Percentiles rank a stretch among this genome's conserved stretches.
phyloP scores from a whole-genome alignment of 2,797 vertebrate genomes.

The Catharus ustulatus region DNA sequence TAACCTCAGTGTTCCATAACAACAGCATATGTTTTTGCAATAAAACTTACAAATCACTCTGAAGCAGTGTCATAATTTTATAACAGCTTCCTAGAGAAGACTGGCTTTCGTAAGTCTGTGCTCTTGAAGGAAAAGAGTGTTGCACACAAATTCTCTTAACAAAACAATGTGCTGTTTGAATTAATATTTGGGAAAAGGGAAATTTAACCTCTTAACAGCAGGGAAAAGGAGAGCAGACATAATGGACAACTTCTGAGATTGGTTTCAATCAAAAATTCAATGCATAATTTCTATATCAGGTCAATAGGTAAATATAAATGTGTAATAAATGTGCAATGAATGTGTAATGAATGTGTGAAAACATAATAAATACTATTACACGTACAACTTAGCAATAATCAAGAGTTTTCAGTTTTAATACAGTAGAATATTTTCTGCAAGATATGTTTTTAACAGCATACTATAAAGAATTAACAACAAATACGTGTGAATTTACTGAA shows the following conservation, averaged over 20 bases:
- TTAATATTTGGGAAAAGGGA: neutral
- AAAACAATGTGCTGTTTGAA: neutral
- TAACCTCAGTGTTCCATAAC: neutral
- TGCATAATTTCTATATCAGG: neutral
- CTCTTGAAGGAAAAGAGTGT: neutral
- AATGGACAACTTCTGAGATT: neutral
- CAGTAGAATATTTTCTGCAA: neutral
- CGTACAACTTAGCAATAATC: accelerated
- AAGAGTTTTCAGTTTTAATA: neutral
- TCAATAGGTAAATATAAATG: neutral
- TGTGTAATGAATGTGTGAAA: too few species aligned
- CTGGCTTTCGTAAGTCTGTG: neutral
- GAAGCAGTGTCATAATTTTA: neutral
- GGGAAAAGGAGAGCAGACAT: neutral
- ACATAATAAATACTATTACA: too few species aligned
- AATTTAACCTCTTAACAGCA: neutral
- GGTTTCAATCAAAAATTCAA: neutral
- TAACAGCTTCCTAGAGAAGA: neutral
- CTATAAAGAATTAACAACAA: neutral
- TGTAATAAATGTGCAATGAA: too few species aligned
- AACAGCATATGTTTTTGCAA: neutral
- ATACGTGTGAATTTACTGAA: accelerated
- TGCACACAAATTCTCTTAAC: neutral
- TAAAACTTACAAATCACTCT: neutral
- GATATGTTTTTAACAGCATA: neutral